These are phyloP conservation scores for Ischnura elegans DNA, from an alignment of 2,888 invertebrate species.

Conservation along the genomic window DNA sequence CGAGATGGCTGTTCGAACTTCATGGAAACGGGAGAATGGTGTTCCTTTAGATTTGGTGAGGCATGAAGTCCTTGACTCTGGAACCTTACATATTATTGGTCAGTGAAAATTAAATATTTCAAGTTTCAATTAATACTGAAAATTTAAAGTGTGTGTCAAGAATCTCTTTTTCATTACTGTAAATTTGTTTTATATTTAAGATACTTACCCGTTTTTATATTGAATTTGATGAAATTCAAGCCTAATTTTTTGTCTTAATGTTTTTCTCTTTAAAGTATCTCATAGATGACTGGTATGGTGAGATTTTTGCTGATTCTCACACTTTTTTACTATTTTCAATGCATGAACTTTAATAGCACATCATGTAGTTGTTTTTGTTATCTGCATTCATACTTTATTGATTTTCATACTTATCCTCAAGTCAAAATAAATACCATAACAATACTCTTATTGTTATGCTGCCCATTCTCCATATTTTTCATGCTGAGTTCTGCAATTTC, in stretches of 20 bases:
- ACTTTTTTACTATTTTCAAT: not conserved
- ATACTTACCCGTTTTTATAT: not conserved
- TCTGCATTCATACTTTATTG: no score
- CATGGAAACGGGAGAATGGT: constrained; percentile 70
- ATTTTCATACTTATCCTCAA: no score
- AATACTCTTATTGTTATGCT: no score
- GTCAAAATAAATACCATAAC: no score
- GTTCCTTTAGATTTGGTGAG: constrained; percentile 37
- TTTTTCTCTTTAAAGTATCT: not conserved
- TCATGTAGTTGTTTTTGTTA: no score
- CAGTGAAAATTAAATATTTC: constrained; percentile 45
- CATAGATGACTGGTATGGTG: no score
- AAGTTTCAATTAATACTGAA: not conserved
- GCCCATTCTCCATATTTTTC: no score
- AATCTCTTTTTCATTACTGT: not conserved
- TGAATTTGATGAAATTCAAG: not conserved
- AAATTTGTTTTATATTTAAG: not conserved
- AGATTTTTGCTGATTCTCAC: not conserved
- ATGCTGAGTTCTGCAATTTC: no score
- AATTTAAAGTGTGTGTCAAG: not conserved
- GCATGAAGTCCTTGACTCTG: constrained; percentile 65
- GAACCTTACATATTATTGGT: constrained; percentile 69
- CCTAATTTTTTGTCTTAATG: not conserved
- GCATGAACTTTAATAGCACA: not conserved
- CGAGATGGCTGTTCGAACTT: constrained; percentile 65